A percentile compares a stretch with the other conserved stretches of the same genome.
phyloP scores from a whole-genome alignment of 1,140 invertebrate species.

The Pseudomyrmex gracilis region DNA sequence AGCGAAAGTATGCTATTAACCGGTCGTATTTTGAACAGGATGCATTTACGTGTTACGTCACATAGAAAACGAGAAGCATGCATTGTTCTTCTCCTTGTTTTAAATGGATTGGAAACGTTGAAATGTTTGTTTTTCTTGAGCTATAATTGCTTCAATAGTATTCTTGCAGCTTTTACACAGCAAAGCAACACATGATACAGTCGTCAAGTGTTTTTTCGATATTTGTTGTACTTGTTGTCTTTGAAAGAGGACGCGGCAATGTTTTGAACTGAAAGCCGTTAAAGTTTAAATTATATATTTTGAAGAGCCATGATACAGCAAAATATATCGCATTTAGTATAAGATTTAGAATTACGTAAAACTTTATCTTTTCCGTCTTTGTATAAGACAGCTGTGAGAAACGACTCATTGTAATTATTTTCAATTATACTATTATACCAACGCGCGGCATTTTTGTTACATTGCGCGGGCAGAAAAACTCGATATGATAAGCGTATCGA shows the following conservation, averaged over 20 bases:
- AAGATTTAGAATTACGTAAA: no score
- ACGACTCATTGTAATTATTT: no score
- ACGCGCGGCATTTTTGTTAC: no score
- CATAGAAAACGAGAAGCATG: no score
- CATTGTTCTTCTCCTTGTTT: background rate
- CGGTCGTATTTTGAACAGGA: background rate
- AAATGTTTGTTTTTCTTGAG: no score
- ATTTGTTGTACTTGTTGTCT: background rate
- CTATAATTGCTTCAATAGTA: background rate
- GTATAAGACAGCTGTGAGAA: no score
- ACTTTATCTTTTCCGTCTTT: no score
- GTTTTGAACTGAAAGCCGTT: background rate
- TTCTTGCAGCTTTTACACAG: background rate
- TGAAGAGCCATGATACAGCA: background rate
- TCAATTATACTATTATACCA: no score
- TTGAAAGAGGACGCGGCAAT: background rate
- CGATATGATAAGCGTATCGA: constrained; percentile 14
- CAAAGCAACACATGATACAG: background rate
- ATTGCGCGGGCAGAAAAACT: background rate
- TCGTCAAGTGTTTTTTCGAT: background rate
- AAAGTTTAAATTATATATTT: no score
- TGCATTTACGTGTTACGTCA: background rate
- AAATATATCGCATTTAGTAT: no score
- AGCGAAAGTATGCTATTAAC: constrained; percentile 12
- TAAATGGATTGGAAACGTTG: background rate